Evolutionary conservation across 2,797 vertebrate species (phyloP).

Genomic region (Mycteria americana): DNA sequence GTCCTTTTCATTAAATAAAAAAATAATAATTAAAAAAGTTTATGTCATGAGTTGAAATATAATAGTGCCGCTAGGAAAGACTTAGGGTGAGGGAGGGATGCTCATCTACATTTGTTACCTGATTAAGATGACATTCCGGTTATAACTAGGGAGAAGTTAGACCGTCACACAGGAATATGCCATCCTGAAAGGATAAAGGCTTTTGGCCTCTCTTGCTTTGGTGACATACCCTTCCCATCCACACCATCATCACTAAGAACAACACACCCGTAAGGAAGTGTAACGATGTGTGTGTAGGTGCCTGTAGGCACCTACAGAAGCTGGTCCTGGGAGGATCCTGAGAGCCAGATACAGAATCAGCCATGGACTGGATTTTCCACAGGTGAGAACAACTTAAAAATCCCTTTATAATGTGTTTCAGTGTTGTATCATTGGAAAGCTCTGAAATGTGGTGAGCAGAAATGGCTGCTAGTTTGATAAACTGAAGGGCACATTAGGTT

Average conservation of each 20-base stretch:
- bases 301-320: neutral
- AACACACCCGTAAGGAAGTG: fast-evolving
- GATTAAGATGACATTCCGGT: neutral
- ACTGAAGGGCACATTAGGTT: neutral
- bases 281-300: neutral
- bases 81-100: neutral
- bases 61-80: neutral
- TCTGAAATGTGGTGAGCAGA: neutral
- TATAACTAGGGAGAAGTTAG: neutral
- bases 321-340: neutral
- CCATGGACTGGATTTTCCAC: neutral
- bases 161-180: neutral
- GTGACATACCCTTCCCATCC: neutral
- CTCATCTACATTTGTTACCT: neutral
- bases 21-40: neutral
- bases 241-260: neutral
- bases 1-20: neutral
- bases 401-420: neutral
- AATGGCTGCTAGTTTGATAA: neutral
- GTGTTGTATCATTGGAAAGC: neutral
- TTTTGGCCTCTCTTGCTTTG: neutral
- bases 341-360: neutral
- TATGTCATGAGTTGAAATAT: neutral
- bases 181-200: neutral
- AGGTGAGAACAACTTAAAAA: neutral